Conservation (phyloP, 1,140 invertebrate genomes). For the Drosophila auraria region DNA sequence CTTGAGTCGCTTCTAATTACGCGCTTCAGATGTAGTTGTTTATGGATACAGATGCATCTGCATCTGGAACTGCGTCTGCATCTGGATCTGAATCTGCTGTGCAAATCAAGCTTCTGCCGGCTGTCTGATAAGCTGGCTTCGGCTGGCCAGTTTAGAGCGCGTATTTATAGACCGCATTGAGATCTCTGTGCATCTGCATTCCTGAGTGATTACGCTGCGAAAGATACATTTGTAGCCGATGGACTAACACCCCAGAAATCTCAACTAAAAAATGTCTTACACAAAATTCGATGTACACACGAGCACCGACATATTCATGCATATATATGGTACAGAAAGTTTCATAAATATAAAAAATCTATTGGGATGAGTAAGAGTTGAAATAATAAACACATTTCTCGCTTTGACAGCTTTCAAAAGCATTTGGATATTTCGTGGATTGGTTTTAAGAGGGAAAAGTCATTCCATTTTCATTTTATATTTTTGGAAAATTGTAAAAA, state of each 20-base stretch:
- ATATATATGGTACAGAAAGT: conserved; percentile 30
- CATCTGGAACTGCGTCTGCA: conserved; percentile 2
- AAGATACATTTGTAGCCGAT: conserved; percentile 47
- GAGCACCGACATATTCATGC: not conserved
- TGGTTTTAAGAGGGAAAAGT: conserved; percentile 4
- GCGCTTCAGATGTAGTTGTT: conserved; percentile 13
- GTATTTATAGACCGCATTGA: conserved; percentile 39
- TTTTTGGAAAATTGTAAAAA: not conserved
- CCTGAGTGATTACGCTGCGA: conserved; percentile 46
- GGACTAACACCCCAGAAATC: conserved; percentile 42
- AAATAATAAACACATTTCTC: conserved; percentile 43
- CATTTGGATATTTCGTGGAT: conserved; percentile 8
- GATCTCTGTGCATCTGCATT: conserved; percentile 52
- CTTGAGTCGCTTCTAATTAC: conserved; percentile 45
- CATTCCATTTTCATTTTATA: not conserved
- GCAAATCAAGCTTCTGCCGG: conserved; percentile 31
- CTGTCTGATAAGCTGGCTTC: conserved; percentile 36
- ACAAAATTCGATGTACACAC: conserved; percentile 47
- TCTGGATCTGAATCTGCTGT: conserved; percentile 16
- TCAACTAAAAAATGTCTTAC: conserved; percentile 47
- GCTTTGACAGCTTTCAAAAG: conserved; percentile 35
- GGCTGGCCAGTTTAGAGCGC: conserved; percentile 17
- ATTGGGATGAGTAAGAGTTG: conserved; percentile 12
- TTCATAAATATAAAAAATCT: conserved; percentile 26
- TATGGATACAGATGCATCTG: conserved; percentile 23